These are phyloP conservation scores for Gadopsis bispinosus DNA, from an alignment of 2,797 vertebrate genomes.

Conservation along the genomic window DNA sequence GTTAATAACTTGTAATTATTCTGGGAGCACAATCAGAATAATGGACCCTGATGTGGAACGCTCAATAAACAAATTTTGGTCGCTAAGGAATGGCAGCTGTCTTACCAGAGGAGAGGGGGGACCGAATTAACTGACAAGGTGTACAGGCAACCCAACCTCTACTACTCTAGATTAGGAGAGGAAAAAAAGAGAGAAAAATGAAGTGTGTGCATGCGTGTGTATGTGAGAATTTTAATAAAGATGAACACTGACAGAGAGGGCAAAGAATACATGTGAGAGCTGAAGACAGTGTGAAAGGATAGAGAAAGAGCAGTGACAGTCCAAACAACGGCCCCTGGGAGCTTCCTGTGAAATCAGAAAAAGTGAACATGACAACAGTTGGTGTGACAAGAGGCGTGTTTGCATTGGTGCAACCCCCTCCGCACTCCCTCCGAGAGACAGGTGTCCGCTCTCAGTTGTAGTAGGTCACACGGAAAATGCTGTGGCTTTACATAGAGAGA, in stretches of 20 bases:
- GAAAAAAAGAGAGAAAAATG: slow-evolving; percentile 7
- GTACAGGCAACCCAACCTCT: slow-evolving; percentile 56
- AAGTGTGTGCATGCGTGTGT: not conserved
- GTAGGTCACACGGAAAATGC: slow-evolving; percentile 44
- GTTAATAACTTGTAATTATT: slow-evolving; percentile 71
- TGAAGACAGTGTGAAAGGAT: slow-evolving; percentile 34
- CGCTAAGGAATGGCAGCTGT: slow-evolving; percentile 55
- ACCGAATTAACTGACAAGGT: slow-evolving; percentile 42
- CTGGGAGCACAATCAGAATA: slow-evolving; percentile 58
- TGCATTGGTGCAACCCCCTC: slow-evolving; percentile 49
- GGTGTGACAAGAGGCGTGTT: slow-evolving; percentile 61
- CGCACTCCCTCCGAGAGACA: slow-evolving; percentile 65
- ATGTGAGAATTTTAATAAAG: not conserved
- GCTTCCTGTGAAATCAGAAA: slow-evolving; percentile 77
- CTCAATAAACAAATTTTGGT: slow-evolving; percentile 59
- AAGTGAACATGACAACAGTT: slow-evolving; percentile 70
- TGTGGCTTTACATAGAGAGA: slow-evolving; percentile 57
- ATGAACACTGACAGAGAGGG: slow-evolving; percentile 15
- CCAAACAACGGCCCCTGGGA: slow-evolving; percentile 50
- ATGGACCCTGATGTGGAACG: slow-evolving; percentile 53
- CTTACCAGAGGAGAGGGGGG: slow-evolving; percentile 22
- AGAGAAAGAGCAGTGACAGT: slow-evolving; percentile 21
- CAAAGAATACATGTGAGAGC: slow-evolving; percentile 30
- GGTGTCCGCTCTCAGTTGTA: slow-evolving; percentile 37
- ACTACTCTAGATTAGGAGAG: slow-evolving; percentile 26